Conservation (phyloP, 2,797 vertebrate species). For the Synanceia verrucosa region DNA sequence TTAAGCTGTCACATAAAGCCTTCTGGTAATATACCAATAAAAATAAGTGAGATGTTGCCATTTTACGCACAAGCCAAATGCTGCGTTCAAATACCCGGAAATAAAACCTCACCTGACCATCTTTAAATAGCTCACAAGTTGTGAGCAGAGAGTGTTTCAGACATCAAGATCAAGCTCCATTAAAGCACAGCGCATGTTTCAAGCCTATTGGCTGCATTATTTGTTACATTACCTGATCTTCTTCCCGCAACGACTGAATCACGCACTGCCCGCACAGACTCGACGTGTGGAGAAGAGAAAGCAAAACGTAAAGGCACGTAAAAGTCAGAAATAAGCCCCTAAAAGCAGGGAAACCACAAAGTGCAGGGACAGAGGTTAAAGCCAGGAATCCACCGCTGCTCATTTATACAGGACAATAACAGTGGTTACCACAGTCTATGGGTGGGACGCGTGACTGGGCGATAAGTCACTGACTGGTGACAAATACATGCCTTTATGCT, state of each 20-base stretch:
- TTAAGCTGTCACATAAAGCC: neutral
- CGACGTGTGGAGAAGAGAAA: neutral
- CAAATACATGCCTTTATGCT: constrained; percentile 8
- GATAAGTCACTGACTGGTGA: constrained; percentile 23
- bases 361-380: accelerated
- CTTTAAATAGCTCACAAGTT: neutral
- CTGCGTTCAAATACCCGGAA: constrained; percentile 6
- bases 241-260: neutral
- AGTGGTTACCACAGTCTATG: neutral
- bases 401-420: constrained; percentile 23
- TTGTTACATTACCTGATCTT: constrained; percentile 20
- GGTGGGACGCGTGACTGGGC: constrained; percentile 64
- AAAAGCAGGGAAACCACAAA: accelerated
- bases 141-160: neutral
- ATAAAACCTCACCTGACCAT: neutral
- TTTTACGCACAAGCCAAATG: neutral
- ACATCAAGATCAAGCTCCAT: neutral
- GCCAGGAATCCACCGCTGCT: accelerated
- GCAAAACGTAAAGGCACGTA: neutral
- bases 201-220: neutral
- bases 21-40: too few species aligned
- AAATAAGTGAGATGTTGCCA: too few species aligned
- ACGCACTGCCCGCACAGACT: neutral
- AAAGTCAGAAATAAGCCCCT: too few species aligned
- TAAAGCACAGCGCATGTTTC: neutral